Evolutionary conservation across 2,797 vertebrate species (phyloP), one percentile per base, ranked within the genome.

Genomic region (Erithacus rubecula): DNA sequence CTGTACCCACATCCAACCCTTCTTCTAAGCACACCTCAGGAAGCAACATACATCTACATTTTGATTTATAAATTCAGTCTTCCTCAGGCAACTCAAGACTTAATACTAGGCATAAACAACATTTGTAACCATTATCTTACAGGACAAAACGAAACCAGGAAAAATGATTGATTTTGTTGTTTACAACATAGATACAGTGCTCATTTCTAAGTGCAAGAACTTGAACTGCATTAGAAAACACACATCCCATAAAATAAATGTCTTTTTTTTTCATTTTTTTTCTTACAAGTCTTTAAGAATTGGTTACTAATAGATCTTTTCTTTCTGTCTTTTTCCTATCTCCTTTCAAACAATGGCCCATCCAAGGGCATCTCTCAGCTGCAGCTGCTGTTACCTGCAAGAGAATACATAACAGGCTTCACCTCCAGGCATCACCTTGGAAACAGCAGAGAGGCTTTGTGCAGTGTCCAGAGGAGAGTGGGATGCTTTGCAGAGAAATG

Each of bases 381-480:
- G 34, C 84, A 93, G 82, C 94, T 91, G 94, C 87, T 86, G 85
- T 88, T 94, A 72, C 89, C 92, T 83, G 85, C 75, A 46, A 63
- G 79, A 81, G 65, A 83, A 86, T 81, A 89, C 26, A 36, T 55
- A 83, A 68, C 76, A 78, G 53, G 72, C 76, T 88, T 95, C 84
- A 93, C 87, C 96, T 94, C 72, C 88, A 91, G 92, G 76, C 91
- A 92, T 95, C 94, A 59, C 94, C 95, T 89, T 93, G 95, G 95
- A 93, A 96, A 96, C 87, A 0, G 96, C 78, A 13, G 59, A 80
- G 84, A 1, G 0, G 78, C 82, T 92, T 89, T 72, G 30, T 44
- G 87, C 76, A 17, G 79, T 37, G 82, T 77, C 92, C 91, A 55
- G 92, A 67, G 88, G 56, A 83, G 76, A 81, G 79, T 4, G 7